Evolutionary conservation across 2,113 vertebrate genomes (phyloP), one percentile per base, ranked within the genome.

Genomic region (Tapirus terrestris): DNA sequence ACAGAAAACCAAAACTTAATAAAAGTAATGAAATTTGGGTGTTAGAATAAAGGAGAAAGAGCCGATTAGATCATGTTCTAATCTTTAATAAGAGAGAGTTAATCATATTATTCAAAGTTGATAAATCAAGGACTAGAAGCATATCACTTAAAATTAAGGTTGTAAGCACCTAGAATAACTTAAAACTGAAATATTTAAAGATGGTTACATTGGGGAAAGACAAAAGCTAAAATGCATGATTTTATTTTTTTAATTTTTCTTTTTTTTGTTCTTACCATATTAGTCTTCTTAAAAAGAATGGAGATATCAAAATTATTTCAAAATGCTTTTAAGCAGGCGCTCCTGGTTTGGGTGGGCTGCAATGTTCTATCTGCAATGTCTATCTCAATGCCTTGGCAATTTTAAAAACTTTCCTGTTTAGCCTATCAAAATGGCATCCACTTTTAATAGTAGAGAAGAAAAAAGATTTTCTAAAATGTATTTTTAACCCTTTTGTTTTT

Each of bases 401-500:
- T 91, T 48, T 95, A 75, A 79, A 90, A 91, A 39, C 27, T 68
- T 96, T 33, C 33, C 51, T 91, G 43, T 63, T 88, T 31, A 36
- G 14, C 13, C 43, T 91, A 65, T 43, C 58, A 56, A 89, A 90
- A 77, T 67, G 11, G 10, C 36, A 92, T 76, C 8, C 33, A 56
- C 58, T 95, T 63, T 95, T 76, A 63, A 53, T n/a, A 72, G 33
- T 63, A 8, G 36, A 86, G 16, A 68, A 16, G 43, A 76, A 80
- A 94, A 91, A 81, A 5, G 13, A 39, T 17, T 85, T 39, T 33
- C 6, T 91, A 23, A 85, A 89, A 51, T 89, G n/a, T 63, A 82
- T 89, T 80, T 96, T 95, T 73, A 93, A 48, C 31, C 20, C 53
- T 3, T 91, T 75, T 88, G 8, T 61, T 94, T 89, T 95, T 73